A percentile compares a stretch with the other conserved stretches of the same genome.
These are phyloP conservation scores for Folsomia candida DNA, from an alignment of 2,888 invertebrate genomes.

Conservation along the genomic window DNA sequence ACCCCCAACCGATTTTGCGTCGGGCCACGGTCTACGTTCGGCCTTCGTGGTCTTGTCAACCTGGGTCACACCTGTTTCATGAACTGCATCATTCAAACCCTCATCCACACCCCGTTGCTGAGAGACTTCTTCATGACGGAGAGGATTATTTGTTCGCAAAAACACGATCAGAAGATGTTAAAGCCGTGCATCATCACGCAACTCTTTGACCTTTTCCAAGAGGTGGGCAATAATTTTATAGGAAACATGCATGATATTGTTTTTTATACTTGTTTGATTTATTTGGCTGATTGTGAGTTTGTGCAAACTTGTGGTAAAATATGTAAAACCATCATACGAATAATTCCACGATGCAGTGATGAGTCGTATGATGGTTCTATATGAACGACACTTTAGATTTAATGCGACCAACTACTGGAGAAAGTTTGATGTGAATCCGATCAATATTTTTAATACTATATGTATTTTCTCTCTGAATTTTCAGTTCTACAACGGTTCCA, in stretches of 20 bases:
- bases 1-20: constrained; percentile 23
- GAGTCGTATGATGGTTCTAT: too few species aligned
- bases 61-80: constrained; percentile 97
- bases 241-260: neutral
- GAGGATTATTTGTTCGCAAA: constrained; percentile 71
- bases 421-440: neutral
- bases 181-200: constrained; percentile 83
- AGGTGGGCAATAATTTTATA: constrained; percentile 55
- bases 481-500: constrained; percentile 89
- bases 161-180: constrained; percentile 40
- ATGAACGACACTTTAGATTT: too few species aligned
- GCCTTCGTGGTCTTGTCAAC: constrained; percentile 89
- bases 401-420: too few species aligned
- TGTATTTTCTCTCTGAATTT: neutral
- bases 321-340: too few species aligned
- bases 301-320: too few species aligned
- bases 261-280: neutral
- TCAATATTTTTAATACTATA: constrained; percentile 18
- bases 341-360: too few species aligned
- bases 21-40: constrained; percentile 54
- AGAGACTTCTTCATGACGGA: constrained; percentile 94
- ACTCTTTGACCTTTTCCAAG: constrained; percentile 92
- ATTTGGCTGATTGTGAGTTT: too few species aligned
- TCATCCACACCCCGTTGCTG: constrained; percentile 91
- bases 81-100: constrained; percentile 94